These are phyloP conservation scores for Heterocephalus glaber DNA, from an alignment of 2,113 vertebrate species.

Conservation along the genomic window DNA sequence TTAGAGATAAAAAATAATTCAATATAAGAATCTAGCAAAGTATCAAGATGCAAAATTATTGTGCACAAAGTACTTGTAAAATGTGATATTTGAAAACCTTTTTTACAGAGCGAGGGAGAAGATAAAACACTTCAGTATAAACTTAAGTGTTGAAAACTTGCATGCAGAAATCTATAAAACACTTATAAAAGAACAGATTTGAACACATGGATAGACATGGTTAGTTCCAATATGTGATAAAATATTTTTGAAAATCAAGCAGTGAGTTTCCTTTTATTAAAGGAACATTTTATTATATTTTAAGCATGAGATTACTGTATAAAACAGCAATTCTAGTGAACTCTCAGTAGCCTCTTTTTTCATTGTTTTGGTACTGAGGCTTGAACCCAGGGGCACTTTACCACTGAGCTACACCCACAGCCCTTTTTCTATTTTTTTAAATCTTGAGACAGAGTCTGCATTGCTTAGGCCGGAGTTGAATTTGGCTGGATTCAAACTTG, in stretches of 20 bases:
- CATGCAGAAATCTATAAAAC: background rate
- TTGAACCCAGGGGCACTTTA: background rate
- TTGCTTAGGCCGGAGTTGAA: background rate
- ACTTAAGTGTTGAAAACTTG: background rate
- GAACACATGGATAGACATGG: background rate
- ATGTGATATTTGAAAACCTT: background rate
- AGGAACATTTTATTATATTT: slow-evolving; percentile 38
- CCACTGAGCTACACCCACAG: background rate
- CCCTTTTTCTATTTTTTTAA: no score
- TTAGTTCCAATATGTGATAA: slow-evolving; percentile 50
- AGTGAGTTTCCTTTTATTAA: slow-evolving; percentile 27
- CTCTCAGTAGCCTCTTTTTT: background rate
- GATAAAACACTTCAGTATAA: background rate
- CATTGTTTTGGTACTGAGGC: background rate
- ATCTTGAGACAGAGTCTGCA: background rate
- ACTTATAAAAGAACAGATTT: background rate
- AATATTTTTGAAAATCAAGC: slow-evolving; percentile 52
- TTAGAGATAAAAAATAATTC: background rate
- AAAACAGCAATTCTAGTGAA: slow-evolving; percentile 1
- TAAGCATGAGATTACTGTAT: slow-evolving; percentile 25
- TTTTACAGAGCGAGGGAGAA: background rate
- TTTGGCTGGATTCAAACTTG: background rate
- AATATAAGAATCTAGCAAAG: background rate
- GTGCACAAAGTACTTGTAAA: background rate
- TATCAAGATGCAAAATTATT: background rate